Base-by-base conservation (phyloP, 2,888 invertebrate genomes). In the Orchestes rusci region DNA sequence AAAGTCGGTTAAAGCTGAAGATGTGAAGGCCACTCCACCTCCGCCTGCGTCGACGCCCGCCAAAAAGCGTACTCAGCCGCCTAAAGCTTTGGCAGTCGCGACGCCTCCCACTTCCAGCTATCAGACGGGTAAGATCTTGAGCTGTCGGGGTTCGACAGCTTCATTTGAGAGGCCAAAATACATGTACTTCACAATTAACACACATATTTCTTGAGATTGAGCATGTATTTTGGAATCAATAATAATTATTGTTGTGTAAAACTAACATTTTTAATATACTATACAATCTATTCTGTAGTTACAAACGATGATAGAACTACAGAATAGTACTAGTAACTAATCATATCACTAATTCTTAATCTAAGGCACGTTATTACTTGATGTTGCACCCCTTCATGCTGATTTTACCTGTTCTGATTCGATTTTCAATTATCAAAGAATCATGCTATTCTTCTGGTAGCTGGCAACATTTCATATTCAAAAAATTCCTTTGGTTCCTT, bases 121-220 rank as follows among this genome's bases (percentile, higher is more conserved):
- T 71, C 73, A 71, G 71, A 73, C 74, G 73, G 75, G 75, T 75
- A 75, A 74, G 74, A 70, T 67, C 66, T 63, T 65, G 61, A 55
- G 47, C 39, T 39, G 39, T 47, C 43, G 47, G 43, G 39, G 39
- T n/a, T n/a, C n/a, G n/a, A n/a, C n/a, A n/a, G n/a, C n/a, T n/a
- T n/a, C n/a, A n/a, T n/a, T n/a, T n/a, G n/a, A n/a, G n/a, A n/a
- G n/a, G 18, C 37, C 39, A 43, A 47, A 47, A 47, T 43, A 43
- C 43, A 47, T 43, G 43, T 47, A 47, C 16, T 7, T n/a, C n/a
- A n/a, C 5, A 23, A 23, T 23, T 23, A n/a, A n/a, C n/a, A n/a
- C n/a, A n/a, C n/a, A n/a, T n/a, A n/a, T n/a, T n/a, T n/a, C n/a
- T n/a, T n/a, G n/a, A n/a, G n/a, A n/a, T n/a, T n/a, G n/a, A n/a